These are phyloP conservation scores for Pseudochirops cupreus DNA, from an alignment of 2,797 vertebrate species.

Conservation along the genomic window DNA sequence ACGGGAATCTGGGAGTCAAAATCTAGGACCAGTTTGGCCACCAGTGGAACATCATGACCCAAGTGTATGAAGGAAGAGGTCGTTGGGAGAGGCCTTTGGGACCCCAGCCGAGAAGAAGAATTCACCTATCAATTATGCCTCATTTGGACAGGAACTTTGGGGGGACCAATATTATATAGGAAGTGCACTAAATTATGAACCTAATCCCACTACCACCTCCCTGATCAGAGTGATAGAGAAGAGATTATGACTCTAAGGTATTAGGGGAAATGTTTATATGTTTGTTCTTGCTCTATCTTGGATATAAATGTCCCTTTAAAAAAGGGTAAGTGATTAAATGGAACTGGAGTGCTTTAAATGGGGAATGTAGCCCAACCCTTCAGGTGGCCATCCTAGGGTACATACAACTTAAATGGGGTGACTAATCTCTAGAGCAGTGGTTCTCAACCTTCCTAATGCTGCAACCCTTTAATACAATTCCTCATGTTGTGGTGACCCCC, in stretches of 20 bases:
- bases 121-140: not conserved
- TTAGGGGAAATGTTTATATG: not conserved
- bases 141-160: not conserved
- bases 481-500: too few relatives aligned
- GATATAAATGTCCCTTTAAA: not conserved
- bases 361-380: not conserved
- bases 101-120: not conserved
- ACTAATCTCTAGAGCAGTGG: not conserved
- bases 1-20: not conserved
- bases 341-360: not conserved
- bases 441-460: too few relatives aligned
- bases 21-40: not conserved
- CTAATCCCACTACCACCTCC: not conserved
- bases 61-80: not conserved
- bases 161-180: not conserved
- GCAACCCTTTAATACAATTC: too few relatives aligned
- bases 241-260: not conserved
- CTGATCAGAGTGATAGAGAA: not conserved
- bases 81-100: not conserved
- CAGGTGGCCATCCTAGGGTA: not conserved
- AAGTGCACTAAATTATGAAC: not conserved
- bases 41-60: not conserved
- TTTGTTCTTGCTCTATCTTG: not conserved
- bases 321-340: not conserved
- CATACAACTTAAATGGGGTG: not conserved